A percentile compares a stretch with the other conserved stretches of the same genome.
phyloP scores from a whole-genome alignment of 2,888 invertebrate species.

The Ferrisia virgata region DNA sequence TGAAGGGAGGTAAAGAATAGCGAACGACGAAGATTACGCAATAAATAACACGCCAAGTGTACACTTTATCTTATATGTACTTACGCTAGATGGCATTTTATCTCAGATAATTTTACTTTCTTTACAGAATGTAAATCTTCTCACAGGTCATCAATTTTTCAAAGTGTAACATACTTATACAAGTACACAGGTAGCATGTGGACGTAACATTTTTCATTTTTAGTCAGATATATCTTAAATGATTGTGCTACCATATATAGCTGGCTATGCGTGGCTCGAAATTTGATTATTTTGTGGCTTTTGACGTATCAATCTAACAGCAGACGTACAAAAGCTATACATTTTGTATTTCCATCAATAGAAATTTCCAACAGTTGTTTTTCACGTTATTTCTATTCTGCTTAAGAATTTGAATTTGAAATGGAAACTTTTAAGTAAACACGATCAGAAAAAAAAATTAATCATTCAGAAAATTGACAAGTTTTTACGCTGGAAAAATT shows the following conservation, averaged over 20 bases:
- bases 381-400: background rate
- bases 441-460: background rate
- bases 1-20: background rate
- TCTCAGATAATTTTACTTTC: background rate
- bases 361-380: background rate
- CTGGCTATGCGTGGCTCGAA: no score
- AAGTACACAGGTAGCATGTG: background rate
- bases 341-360: background rate
- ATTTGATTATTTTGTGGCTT: background rate
- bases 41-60: background rate
- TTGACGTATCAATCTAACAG: background rate
- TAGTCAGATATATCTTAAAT: background rate
- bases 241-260: background rate
- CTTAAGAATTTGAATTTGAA: background rate
- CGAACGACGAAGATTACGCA: background rate
- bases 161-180: background rate
- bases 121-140: background rate
- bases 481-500: no score
- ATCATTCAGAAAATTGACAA: no score
- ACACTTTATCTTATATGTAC: background rate
- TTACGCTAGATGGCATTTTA: background rate
- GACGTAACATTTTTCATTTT: background rate
- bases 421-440: background rate
- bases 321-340: background rate
- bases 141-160: background rate